phyloP scores from a whole-genome alignment of 2,113 vertebrate genomes.

The Protomyctophum bolini region DNA sequence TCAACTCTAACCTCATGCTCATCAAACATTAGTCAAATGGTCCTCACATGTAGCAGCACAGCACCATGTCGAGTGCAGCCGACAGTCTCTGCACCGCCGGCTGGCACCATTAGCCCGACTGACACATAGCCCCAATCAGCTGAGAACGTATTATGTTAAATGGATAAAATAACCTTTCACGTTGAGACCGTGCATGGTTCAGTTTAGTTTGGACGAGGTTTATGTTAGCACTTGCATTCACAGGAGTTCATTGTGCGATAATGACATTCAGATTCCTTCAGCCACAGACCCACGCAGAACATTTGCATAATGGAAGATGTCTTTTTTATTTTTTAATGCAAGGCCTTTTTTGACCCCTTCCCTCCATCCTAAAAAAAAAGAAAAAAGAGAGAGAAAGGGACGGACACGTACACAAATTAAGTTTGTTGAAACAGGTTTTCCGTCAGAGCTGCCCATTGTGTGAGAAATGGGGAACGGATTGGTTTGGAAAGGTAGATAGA shows the following conservation, averaged over 20 bases:
- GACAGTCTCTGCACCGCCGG: neutral
- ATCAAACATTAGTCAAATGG: conserved; percentile 19
- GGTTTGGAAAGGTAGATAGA: conserved; percentile 15
- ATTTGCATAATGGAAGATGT: conserved; percentile 33
- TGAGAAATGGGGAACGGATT: conserved; percentile 15
- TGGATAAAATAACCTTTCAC: conserved; percentile 17
- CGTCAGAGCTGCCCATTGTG: conserved; percentile 15
- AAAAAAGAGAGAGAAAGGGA: neutral
- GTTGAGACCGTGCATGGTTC: conserved; percentile 27
- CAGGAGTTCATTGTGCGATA: conserved; percentile 28
- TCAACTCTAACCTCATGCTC: conserved; percentile 4
- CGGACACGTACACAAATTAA: conserved; percentile 23
- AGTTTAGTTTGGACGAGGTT: conserved; percentile 43
- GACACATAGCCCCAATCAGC: conserved; percentile 37
- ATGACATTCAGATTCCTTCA: conserved; percentile 36
- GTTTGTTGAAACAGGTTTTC: conserved; percentile 14
- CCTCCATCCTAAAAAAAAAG: neutral
- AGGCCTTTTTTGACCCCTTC: conserved; percentile 18
- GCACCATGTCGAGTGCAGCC: neutral
- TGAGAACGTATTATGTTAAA: conserved; percentile 10
- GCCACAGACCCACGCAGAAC: conserved; percentile 26
- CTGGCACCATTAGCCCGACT: conserved; percentile 18
- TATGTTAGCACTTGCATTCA: conserved; percentile 55
- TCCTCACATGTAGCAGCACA: conserved; percentile 15
- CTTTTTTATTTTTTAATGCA: conserved; percentile 8